phyloP scores from a whole-genome alignment of 37 sponge, comb jelly and placozoan genomes.

The Bolinopsis microptera region DNA sequence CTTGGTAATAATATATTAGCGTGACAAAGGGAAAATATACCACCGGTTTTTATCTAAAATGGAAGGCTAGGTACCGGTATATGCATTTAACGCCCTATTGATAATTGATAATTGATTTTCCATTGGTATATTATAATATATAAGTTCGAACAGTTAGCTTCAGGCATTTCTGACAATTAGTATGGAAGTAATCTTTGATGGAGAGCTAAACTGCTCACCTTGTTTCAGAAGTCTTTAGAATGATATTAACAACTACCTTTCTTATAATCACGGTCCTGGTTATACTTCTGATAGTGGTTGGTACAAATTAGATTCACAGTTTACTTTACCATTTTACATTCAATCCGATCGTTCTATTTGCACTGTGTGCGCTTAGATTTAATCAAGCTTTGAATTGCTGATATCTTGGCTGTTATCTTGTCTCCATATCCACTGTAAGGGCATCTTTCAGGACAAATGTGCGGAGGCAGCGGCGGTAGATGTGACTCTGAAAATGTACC shows the following conservation, averaged over 20 bases:
- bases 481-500: not conserved
- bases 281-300: not conserved
- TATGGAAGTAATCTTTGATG: too few relatives aligned
- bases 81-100: not conserved
- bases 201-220: not conserved
- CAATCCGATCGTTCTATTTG: too few relatives aligned
- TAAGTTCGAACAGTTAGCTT: not conserved
- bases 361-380: too few relatives aligned
- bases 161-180: too few relatives aligned
- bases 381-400: too few relatives aligned
- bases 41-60: not conserved
- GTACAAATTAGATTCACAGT: not conserved
- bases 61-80: not conserved
- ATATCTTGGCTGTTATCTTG: too few relatives aligned
- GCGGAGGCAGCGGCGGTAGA: not conserved
- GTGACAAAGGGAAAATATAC: not conserved
- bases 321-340: too few relatives aligned
- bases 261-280: not conserved
- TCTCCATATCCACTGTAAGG: not conserved
- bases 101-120: not conserved
- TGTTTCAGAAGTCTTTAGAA: not conserved
- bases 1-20: too few relatives aligned
- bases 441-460: not conserved
- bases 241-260: not conserved
- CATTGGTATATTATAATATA: not conserved